Conservation (phyloP, 2,888 invertebrate species). For the Microctonus hyperodae region DNA sequence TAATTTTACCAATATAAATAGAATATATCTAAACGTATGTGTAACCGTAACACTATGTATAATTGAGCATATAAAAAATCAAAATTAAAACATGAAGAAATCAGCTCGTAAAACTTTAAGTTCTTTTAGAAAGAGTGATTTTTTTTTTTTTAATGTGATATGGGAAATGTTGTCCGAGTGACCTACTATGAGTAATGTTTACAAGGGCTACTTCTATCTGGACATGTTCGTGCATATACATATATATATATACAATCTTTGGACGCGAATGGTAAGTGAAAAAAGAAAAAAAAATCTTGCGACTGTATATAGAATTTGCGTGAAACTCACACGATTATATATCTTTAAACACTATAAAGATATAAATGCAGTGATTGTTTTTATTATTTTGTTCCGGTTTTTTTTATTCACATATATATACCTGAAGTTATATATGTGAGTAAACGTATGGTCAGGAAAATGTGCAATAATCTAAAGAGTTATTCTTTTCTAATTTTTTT, state of each 20-base stretch:
- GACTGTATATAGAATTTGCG: conserved; percentile 1
- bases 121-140: background rate
- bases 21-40: background rate
- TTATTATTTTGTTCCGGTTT: background rate
- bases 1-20: background rate
- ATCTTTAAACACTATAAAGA: background rate
- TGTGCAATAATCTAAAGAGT: background rate
- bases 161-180: conserved; percentile 13
- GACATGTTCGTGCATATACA: background rate
- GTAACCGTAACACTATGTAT: background rate
- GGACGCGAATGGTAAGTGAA: background rate
- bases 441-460: background rate
- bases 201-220: background rate
- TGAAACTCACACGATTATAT: background rate
- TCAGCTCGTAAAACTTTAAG: background rate
- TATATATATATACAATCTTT: background rate
- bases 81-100: background rate
- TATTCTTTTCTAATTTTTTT: background rate
- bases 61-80: background rate
- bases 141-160: background rate
- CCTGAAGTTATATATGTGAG: background rate
- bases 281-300: background rate
- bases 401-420: background rate
- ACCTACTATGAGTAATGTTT: background rate
- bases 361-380: background rate